Evolutionary conservation across 2,888 invertebrate species (phyloP).

Genomic region (Belgica antarctica): DNA sequence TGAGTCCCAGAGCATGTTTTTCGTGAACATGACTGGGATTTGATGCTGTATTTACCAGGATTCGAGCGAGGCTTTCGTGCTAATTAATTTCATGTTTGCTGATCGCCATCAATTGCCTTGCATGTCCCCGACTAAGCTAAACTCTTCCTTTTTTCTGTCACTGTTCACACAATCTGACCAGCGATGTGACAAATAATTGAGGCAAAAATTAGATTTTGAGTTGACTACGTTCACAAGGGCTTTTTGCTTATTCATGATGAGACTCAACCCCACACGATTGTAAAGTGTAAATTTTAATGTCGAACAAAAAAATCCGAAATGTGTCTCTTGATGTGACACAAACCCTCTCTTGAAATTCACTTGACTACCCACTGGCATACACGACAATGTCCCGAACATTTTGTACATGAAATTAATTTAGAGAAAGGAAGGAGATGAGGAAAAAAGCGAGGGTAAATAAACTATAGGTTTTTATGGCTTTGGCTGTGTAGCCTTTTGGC

Average conservation of each 20-base stretch:
- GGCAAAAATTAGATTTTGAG: conserved; percentile 34
- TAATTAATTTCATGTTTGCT: too few species aligned
- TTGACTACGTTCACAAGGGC: neutral
- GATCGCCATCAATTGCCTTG: too few species aligned
- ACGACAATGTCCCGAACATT: neutral
- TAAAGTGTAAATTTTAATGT: conserved; percentile 28
- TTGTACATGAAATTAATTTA: conserved; percentile 24
- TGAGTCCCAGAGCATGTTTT: too few species aligned
- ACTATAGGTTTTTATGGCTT: conserved; percentile 15
- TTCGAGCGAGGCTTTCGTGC: too few species aligned
- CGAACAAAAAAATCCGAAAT: neutral
- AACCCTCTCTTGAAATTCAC: conserved; percentile 19
- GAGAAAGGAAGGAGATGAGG: neutral
- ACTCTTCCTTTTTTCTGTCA: too few species aligned
- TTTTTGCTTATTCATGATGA: neutral
- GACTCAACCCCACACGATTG: neutral
- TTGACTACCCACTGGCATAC: conserved; percentile 14
- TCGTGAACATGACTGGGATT: too few species aligned
- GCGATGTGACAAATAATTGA: conserved; percentile 11
- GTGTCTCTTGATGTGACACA: conserved; percentile 1
- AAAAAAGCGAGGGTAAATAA: conserved; percentile 16
- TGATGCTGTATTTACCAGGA: too few species aligned
- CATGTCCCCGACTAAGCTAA: too few species aligned
- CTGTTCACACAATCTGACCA: too few species aligned
- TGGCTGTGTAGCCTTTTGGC: neutral